A percentile compares a stretch with the other conserved stretches of the same genome.
phyloP scores from a whole-genome alignment of 2,888 invertebrate species.

The Dryocosmus kuriphilus region DNA sequence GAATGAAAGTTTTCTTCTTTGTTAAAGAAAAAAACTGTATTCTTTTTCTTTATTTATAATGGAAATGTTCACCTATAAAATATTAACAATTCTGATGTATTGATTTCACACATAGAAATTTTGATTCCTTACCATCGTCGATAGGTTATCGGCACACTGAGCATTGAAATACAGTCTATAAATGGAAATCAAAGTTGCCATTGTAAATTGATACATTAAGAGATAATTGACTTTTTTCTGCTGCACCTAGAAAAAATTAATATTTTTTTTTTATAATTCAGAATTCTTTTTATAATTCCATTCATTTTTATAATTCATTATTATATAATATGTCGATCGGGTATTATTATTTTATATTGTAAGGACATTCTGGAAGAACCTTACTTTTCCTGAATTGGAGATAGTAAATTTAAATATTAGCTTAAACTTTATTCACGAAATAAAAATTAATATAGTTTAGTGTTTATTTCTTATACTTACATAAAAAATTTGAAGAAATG shows the following conservation, averaged over 20 bases:
- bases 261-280: not conserved
- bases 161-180: conserved; percentile 10
- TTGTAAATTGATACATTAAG: not conserved
- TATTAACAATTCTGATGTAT: not conserved
- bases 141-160: not conserved
- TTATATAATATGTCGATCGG: not conserved
- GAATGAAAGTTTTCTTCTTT: too few species aligned
- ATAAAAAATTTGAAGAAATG: conserved; percentile 5
- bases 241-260: not conserved
- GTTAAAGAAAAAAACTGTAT: too few species aligned
- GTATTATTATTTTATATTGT: too few species aligned
- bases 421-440: not conserved
- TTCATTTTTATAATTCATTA: too few species aligned
- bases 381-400: too few species aligned
- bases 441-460: not conserved
- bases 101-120: not conserved
- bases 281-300: too few species aligned
- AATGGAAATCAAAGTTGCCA: not conserved
- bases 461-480: not conserved
- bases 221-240: not conserved
- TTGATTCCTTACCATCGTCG: not conserved
- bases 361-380: too few species aligned
- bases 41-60: too few species aligned
- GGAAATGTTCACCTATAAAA: not conserved
- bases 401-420: too few species aligned